These are phyloP conservation scores for Gorsachius goisagi DNA, from an alignment of 2,113 vertebrate species.

Conservation along the genomic window DNA sequence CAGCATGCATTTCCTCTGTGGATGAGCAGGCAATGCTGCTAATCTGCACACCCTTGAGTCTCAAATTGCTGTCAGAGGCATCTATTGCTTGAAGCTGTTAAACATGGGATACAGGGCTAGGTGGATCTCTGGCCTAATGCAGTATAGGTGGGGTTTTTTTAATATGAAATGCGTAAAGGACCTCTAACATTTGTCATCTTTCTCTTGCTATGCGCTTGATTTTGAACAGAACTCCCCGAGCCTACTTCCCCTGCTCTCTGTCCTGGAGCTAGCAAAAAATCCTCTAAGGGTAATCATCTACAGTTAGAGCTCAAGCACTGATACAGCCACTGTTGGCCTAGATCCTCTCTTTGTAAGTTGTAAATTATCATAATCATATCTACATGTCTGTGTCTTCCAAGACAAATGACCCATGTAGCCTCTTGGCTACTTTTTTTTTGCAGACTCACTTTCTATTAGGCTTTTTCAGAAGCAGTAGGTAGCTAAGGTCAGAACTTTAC, in stretches of 20 bases:
- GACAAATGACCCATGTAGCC: not conserved
- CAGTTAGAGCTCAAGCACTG: not conserved
- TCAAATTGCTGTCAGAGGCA: not conserved
- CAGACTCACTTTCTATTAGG: not conserved
- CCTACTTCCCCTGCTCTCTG: not conserved
- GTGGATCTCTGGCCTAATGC: not conserved
- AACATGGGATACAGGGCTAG: not conserved
- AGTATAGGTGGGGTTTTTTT: fast-evolving
- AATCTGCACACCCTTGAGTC: not conserved
- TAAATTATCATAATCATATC: not conserved
- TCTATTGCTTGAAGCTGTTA: not conserved
- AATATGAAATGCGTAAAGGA: not conserved
- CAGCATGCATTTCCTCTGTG: not conserved
- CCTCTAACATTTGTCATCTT: not conserved
- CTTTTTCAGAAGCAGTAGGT: not conserved
- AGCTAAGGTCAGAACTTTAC: not conserved
- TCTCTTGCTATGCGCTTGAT: not conserved
- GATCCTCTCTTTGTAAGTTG: not conserved
- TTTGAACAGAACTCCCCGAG: not conserved
- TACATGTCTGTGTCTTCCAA: not conserved
- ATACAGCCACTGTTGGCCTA: fast-evolving
- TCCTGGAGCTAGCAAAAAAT: not conserved
- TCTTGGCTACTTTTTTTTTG: not conserved
- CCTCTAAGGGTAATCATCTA: not conserved
- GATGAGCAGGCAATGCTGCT: not conserved